Evolutionary conservation across 2,113 vertebrate species (phyloP).

Genomic region (Pelecanoides urinatrix): DNA sequence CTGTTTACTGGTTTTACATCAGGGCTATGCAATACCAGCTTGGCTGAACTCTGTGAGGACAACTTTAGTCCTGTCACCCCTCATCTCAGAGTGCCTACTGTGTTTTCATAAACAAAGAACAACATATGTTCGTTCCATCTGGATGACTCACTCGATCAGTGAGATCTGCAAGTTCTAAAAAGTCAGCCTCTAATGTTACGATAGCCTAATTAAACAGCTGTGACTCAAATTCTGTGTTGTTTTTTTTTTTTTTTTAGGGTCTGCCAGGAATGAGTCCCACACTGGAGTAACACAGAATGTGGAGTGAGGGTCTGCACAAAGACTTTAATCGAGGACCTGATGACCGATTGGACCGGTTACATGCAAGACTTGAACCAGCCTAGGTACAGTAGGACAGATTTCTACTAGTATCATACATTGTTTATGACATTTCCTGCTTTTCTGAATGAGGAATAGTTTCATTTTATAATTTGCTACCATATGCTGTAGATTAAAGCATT

Average conservation of each 20-base stretch:
- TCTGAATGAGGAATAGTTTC: not conserved
- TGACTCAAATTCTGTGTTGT: constrained; percentile 1
- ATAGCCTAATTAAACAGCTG: constrained; percentile 43
- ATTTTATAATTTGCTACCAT: not conserved
- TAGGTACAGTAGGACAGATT: not conserved
- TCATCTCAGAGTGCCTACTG: not conserved
- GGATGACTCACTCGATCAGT: constrained; percentile 37
- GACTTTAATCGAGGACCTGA: not conserved
- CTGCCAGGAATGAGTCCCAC: not conserved
- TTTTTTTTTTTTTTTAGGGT: not conserved
- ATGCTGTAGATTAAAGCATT: not conserved
- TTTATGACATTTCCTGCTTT: not conserved
- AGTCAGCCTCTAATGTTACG: constrained; percentile 13
- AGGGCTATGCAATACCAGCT: not conserved
- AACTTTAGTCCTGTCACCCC: not conserved
- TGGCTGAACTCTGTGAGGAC: constrained; percentile 27
- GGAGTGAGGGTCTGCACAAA: not conserved
- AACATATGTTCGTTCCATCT: constrained; percentile 57
- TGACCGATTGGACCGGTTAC: not conserved
- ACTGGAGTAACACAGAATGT: not conserved
- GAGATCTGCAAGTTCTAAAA: constrained; percentile 48
- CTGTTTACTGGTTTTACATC: not conserved
- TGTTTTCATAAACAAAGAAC: constrained; percentile 54
- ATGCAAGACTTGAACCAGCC: not conserved
- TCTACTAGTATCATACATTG: not conserved